Evolutionary conservation across 1,140 invertebrate genomes (phyloP), one percentile per base, ranked within the genome.

Genomic region (Holotrichia oblita): DNA sequence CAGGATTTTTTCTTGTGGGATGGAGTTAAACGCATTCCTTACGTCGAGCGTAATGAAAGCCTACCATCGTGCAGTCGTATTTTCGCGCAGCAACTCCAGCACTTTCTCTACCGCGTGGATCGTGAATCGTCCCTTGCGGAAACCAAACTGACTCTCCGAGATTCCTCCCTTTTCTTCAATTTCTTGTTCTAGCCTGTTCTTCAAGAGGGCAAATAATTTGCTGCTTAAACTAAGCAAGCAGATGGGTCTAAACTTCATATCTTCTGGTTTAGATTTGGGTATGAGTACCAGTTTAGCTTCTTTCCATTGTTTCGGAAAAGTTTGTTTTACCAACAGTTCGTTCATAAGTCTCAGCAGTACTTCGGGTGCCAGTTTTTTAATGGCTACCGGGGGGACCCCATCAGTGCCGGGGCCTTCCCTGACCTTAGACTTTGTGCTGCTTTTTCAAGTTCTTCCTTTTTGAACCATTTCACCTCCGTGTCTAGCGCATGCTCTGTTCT

Each of bases 1-100:
- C 3, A 81, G 34, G 3, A 80, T 77, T 2, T 48, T 20, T 10
- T 41, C 27, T 77, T 77, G 76, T 12, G 24, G 17, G 20, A 74
- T 77, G 76, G 77, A 74, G 40, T 81, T 81, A 48, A 81, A 80
- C 4, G 80, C 80, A 55, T n/a, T 81, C 78, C 76, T 80, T 40
- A 81, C 61, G 34, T 81, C 80, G 9, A 81, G 9, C n/a, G 80
- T 78, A 14, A 80, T 40, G 0, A 81, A 24, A 2, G 61, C 72
- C 12, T 34, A 34, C 78, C 78, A 79, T 73, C 55, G 34, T 48
- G 44, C 44, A 48, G 44, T 6, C 44, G 44, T 48, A 17, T 48
- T 48, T 48, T 48, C 44, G 10, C n/a, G 44, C 44, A 40, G 22
- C 9, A 48, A 20, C 7, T 44, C 34, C 24, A 69, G 27, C 14